Percentiles rank a stretch among this genome's conserved stretches.
phyloP scores from a whole-genome alignment of 2,113 vertebrate genomes.

The Limanda limanda region DNA sequence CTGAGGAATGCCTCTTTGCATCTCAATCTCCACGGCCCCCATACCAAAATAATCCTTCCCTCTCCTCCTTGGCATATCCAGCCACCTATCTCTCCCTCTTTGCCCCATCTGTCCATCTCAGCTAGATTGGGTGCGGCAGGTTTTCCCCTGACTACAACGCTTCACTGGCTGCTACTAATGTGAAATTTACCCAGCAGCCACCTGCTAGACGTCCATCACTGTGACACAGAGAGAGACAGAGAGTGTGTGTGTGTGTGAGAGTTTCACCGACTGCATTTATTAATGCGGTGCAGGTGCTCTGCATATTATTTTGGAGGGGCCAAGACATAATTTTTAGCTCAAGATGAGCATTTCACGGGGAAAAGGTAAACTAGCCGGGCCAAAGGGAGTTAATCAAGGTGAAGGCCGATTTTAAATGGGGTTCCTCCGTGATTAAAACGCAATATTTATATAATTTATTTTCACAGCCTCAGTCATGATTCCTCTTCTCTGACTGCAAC shows the following conservation, averaged over 20 bases:
- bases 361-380: slow-evolving; percentile 2
- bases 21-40: slow-evolving; percentile 27
- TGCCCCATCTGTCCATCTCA: slow-evolving; percentile 68
- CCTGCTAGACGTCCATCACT: slow-evolving; percentile 76
- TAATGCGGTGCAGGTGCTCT: slow-evolving; percentile 24
- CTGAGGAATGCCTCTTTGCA: slow-evolving; percentile 26
- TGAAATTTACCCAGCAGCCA: slow-evolving; percentile 79
- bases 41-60: slow-evolving; percentile 19
- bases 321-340: slow-evolving; percentile 37
- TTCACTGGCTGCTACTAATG: slow-evolving; percentile 76
- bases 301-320: slow-evolving; percentile 17
- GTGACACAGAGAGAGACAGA: slow-evolving; percentile 50
- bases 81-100: slow-evolving; percentile 31
- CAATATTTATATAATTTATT: slow-evolving; percentile 27
- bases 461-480: slow-evolving; percentile 4
- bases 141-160: slow-evolving; percentile 78
- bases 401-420: slow-evolving; percentile 3
- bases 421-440: slow-evolving; percentile 24
- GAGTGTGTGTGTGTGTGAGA: slow-evolving; percentile 19
- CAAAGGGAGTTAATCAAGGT: slow-evolving; percentile 20
- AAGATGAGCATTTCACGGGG: slow-evolving; percentile 23
- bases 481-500: slow-evolving; percentile 22
- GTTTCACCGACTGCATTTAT: slow-evolving; percentile 30
- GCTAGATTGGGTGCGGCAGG: slow-evolving; percentile 82
- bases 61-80: slow-evolving; percentile 23